A percentile compares a stretch with the other conserved stretches of the same genome.
phyloP scores from a whole-genome alignment of 2,888 invertebrate species.

The Caenorhabditis sinica region DNA sequence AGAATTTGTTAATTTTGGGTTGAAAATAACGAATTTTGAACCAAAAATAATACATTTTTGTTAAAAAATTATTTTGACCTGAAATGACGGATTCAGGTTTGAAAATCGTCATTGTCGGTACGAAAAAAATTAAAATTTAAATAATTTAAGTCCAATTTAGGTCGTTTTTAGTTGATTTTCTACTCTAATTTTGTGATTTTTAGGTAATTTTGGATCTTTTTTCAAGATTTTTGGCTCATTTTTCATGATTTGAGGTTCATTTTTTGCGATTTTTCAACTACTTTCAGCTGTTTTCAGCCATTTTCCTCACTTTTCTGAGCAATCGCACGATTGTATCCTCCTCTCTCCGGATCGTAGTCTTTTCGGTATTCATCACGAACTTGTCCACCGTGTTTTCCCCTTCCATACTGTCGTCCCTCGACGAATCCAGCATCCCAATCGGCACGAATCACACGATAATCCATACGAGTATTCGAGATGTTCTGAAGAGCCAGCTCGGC shows the following conservation, averaged over 20 bases:
- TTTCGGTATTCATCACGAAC: conserved; percentile 98
- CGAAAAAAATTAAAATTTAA: too few relatives aligned
- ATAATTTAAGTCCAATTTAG: too few relatives aligned
- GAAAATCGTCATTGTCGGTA: not conserved
- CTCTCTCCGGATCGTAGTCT: conserved; percentile 96
- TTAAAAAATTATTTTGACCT: too few relatives aligned
- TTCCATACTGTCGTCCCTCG: conserved; percentile 97
- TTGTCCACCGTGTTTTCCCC: conserved; percentile 98
- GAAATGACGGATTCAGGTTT: not conserved
- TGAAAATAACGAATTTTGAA: too few relatives aligned
- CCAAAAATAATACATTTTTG: too few relatives aligned
- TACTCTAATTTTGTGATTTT: too few relatives aligned
- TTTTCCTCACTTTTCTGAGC: conserved; percentile 64
- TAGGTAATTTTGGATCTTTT: too few relatives aligned
- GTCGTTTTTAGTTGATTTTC: too few relatives aligned
- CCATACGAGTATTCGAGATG: conserved; percentile 90
- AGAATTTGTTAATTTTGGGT: not conserved
- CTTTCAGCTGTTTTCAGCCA: too few relatives aligned
- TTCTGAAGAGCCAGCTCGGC: conserved; percentile 88
- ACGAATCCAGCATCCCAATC: conserved; percentile 99
- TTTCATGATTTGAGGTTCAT: too few relatives aligned
- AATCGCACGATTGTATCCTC: conserved; percentile 90
- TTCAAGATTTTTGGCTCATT: too few relatives aligned
- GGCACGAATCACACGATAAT: conserved; percentile 96
- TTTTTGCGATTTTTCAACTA: not conserved